A percentile compares a stretch with the other conserved stretches of the same genome.
These are phyloP conservation scores for Mionectes macconnelli DNA, from an alignment of 2,113 vertebrate species.

Conservation along the genomic window DNA sequence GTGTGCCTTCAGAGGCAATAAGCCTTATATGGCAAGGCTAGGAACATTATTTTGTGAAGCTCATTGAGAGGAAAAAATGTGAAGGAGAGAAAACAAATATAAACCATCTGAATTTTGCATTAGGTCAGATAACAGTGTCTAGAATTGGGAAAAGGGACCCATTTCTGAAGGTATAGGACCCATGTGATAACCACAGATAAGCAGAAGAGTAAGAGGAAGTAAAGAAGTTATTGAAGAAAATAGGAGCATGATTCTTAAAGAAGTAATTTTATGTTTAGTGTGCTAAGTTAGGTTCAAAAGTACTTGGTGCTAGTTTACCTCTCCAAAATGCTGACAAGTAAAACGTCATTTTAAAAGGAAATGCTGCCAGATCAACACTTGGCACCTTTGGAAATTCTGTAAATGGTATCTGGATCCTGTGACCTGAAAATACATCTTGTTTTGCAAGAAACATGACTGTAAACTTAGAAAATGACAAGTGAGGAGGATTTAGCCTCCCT, in stretches of 20 bases:
- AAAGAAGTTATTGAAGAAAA: neutral
- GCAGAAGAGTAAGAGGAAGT: neutral
- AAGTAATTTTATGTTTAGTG: neutral
- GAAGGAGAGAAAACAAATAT: neutral
- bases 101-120: neutral
- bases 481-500: neutral
- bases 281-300: neutral
- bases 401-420: neutral
- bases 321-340: neutral
- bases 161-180: neutral
- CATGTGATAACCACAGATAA: neutral
- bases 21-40: neutral
- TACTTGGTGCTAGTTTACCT: neutral
- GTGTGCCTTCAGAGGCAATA: neutral
- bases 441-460: neutral
- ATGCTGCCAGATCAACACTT: neutral
- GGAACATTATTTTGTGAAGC: neutral
- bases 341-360: neutral
- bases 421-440: neutral
- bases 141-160: neutral
- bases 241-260: neutral
- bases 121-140: neutral
- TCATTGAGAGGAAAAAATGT: neutral
- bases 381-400: neutral
- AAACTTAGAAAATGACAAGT: neutral